Percentiles rank a stretch among this genome's conserved stretches.
Evolutionary conservation across 2,888 invertebrate genomes (phyloP).

Genomic region (Melanchra persicariae): DNA sequence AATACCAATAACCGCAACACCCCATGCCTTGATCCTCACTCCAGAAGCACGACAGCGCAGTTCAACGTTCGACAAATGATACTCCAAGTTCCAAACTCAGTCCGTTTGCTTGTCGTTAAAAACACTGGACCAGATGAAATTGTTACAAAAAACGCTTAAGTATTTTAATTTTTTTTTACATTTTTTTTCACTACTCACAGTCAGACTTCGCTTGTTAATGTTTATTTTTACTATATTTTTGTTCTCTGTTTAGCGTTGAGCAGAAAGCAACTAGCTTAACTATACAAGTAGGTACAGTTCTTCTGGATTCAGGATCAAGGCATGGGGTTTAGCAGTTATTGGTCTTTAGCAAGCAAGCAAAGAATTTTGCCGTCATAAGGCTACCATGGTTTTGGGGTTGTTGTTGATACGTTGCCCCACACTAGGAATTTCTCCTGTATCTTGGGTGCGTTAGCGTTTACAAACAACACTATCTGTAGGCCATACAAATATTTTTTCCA

Average conservation of each 20-base stretch:
- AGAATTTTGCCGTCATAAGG: no score
- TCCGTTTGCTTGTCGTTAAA: conserved; percentile 70
- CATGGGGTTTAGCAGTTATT: no score
- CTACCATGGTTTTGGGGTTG: no score
- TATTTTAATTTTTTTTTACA: conserved; percentile 47
- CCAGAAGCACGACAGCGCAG: conserved; percentile 47
- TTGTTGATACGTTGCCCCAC: no score
- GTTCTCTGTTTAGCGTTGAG: not conserved
- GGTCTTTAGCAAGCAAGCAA: no score
- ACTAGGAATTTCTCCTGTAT: no score
- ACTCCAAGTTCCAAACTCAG: conserved; percentile 71
- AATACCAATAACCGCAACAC: conserved; percentile 22
- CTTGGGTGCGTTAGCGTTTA: no score
- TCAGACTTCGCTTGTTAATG: conserved; percentile 17
- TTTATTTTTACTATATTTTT: conserved; percentile 26
- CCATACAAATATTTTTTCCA: no score
- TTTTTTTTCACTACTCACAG: conserved; percentile 34
- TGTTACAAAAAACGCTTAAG: conserved; percentile 51
- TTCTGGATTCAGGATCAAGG: no score
- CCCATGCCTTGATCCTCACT: conserved; percentile 17
- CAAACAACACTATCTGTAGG: no score
- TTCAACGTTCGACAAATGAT: conserved; percentile 72
- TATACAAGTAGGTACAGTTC: no score
- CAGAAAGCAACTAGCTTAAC: not conserved
- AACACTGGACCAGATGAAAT: conserved; percentile 63